A percentile compares a stretch with the other conserved stretches of the same genome.
Conservation (phyloP, 2,797 vertebrate species). For the Enteromius mattozi region DNA sequence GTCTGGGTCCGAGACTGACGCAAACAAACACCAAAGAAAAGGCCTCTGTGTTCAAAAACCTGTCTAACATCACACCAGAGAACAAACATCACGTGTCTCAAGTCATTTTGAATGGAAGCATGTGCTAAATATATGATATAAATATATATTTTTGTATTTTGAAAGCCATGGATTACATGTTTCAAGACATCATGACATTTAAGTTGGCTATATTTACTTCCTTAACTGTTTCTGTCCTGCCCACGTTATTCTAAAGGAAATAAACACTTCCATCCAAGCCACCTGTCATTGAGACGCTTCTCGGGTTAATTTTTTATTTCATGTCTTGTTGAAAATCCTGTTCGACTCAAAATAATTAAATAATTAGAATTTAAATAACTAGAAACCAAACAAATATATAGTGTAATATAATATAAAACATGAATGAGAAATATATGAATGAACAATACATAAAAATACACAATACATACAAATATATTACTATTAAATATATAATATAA, state of each 20-base stretch:
- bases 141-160: neutral
- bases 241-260: neutral
- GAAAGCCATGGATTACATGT: neutral
- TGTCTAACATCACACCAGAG: neutral
- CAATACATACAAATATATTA: neutral
- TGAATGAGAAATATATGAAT: neutral
- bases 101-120: neutral
- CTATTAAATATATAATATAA: too few relatives aligned
- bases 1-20: slow-evolving; percentile 17
- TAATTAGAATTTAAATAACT: neutral
- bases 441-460: neutral
- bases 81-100: slow-evolving; percentile 10
- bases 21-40: slow-evolving; percentile 8
- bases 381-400: neutral
- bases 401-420: neutral
- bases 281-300: neutral
- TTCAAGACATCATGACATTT: neutral
- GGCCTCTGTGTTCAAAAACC: neutral
- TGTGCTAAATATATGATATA: neutral
- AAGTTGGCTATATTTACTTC: neutral
- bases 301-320: too few relatives aligned
- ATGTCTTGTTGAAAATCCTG: neutral
- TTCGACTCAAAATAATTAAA: neutral
- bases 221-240: neutral
- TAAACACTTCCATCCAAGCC: neutral